Base-by-base conservation (phyloP, 2,888 invertebrate genomes). In the Prenolepis imparis region DNA sequence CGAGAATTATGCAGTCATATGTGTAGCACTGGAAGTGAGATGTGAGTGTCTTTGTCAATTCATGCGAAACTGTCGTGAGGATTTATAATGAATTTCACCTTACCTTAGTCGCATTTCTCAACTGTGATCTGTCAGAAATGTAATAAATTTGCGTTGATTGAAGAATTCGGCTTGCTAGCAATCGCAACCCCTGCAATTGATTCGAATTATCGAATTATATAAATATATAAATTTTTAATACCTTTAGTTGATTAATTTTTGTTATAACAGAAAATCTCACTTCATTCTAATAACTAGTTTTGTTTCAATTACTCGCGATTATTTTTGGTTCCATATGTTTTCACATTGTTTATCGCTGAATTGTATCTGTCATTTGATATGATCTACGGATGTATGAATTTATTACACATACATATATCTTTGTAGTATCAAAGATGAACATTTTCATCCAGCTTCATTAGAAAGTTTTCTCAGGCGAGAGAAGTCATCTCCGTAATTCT, bases 391-490 rank as follows among this genome's bases (percentile, higher is more conserved):
- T 18, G 28, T 78, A 18, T 59, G 28, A 70, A 44, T 67, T 57
- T 28, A 67, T 77, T 39, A n/a, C 12, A 24, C 18, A 75, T 52
- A 52, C 55, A 15, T 52, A 52, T 39, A 15, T 78, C 68, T 68
- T 36, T 44, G 32, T 21, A 18, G 1, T 78, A 36, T 78, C 32
- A 78, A 78, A 78, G 59, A 70, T 78, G 18, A 44, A 70, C 68
- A 59, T 78, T 70, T 70, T 59, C 41, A 59, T 44, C 18, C 32
- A 12, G 24, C 44, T 68, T 68, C 41, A 68, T 68, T 78, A 78
- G 66, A 55, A 78, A 78, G 59, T 78, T 78, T 78, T 70, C 70
- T 70, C 18, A 21, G 15, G 12, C 21, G 59, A 36, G 59, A 36
- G 3, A 68, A 41, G 24, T 59, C 32, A 70, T 78, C 18, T 59